These are phyloP conservation scores for Setipinna tenuifilis DNA, from an alignment of 2,797 vertebrate genomes.

Conservation along the genomic window DNA sequence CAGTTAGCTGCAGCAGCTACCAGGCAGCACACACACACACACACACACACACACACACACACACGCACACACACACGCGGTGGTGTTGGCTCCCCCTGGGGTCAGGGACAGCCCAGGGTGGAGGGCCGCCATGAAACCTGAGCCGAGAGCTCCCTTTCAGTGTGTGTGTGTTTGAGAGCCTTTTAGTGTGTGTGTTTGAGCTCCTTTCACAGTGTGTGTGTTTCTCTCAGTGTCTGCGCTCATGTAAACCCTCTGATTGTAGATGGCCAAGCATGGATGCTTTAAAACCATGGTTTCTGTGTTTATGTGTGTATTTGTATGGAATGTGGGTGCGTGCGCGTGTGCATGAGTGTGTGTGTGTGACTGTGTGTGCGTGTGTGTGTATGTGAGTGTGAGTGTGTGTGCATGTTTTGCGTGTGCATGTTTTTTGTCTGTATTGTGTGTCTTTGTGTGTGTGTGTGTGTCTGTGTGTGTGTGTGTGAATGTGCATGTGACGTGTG, in stretches of 20 bases:
- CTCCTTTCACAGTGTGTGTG: no score
- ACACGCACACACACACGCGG: no score
- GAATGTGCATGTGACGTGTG: no score
- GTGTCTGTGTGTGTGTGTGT: no score
- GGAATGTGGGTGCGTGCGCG: neutral
- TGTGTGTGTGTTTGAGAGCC: no score
- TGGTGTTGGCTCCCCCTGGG: neutral
- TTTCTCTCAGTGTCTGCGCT: neutral
- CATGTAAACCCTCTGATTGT: neutral
- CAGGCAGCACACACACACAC: neutral
- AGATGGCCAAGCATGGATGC: neutral
- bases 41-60: neutral
- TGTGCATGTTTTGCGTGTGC: no score
- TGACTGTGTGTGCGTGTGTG: no score
- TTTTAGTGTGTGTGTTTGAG: no score
- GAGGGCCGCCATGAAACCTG: neutral
- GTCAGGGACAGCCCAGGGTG: neutral
- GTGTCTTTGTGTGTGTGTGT: no score
- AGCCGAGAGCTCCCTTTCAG: neutral
- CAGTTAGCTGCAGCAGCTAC: constrained; percentile 9
- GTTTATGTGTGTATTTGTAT: neutral
- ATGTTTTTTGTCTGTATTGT: no score
- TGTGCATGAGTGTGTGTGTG: neutral
- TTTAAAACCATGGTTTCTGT: neutral
- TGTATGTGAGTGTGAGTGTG: no score